These are phyloP conservation scores for Sclerodermus sp. DNA, from an alignment of 2,888 invertebrate genomes.

Conservation along the genomic window DNA sequence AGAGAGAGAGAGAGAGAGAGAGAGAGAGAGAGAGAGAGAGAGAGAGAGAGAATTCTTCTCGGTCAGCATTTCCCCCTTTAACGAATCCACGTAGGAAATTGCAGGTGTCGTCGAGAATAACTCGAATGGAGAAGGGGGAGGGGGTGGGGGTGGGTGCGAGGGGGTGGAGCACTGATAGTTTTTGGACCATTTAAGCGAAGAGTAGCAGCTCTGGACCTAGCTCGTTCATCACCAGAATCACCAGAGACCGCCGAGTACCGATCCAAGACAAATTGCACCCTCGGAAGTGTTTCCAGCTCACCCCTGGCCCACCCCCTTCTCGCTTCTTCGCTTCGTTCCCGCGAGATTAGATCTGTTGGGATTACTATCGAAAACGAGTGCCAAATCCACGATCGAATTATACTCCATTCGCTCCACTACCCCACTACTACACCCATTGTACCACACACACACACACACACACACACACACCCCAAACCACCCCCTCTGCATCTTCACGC, in stretches of 20 bases:
- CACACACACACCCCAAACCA: no score
- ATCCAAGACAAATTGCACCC: constrained; percentile 30
- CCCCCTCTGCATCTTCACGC: no score
- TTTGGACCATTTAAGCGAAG: constrained; percentile 21
- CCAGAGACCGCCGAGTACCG: constrained; percentile 7
- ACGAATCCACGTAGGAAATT: background rate
- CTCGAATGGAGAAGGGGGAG: background rate
- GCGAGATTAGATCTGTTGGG: constrained; percentile 18
- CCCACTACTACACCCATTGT: constrained; percentile 11
- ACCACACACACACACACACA: no score
- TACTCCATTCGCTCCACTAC: constrained; percentile 1
- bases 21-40: no score
- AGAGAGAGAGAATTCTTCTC: no score
- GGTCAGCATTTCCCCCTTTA: constrained; percentile 6
- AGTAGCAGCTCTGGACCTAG: constrained; percentile 11
- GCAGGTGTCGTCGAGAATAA: constrained; percentile 10
- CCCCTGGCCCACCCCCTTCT: constrained; percentile 7
- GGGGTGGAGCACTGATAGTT: constrained; percentile 25
- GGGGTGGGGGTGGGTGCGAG: no score
- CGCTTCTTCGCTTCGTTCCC: constrained; percentile 3
- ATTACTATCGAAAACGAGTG: constrained; percentile 14
- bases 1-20: no score
- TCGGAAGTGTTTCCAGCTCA: constrained; percentile 15
- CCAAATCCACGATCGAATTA: background rate
- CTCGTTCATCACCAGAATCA: constrained; percentile 25